These are phyloP conservation scores for Manduca sexta DNA, from an alignment of 1,140 invertebrate species.

Conservation along the genomic window DNA sequence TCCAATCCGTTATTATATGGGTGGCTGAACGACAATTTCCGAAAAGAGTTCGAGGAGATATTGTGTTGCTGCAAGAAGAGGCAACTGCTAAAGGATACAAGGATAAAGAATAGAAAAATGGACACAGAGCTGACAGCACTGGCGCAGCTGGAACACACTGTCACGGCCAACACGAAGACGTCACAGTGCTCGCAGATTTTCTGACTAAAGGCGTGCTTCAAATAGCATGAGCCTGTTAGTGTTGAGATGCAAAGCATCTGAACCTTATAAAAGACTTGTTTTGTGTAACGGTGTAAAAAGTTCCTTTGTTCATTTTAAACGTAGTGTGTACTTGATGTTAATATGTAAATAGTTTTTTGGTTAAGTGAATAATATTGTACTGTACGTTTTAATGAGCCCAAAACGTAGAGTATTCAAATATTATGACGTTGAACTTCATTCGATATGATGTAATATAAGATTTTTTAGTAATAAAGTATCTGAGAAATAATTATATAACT, in stretches of 20 bases:
- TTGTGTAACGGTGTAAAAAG: constrained; percentile 43
- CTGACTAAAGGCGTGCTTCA: constrained; percentile 68
- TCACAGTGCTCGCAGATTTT: constrained; percentile 72
- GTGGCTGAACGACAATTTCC: constrained; percentile 99
- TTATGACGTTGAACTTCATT: constrained; percentile 18
- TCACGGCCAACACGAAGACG: constrained; percentile 62
- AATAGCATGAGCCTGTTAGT: constrained; percentile 54
- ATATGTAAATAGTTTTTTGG: constrained; percentile 12
- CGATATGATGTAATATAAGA: constrained; percentile 20
- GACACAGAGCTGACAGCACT: constrained; percentile 74
- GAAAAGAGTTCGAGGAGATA: constrained; percentile 95
- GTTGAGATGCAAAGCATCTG: constrained; percentile 57
- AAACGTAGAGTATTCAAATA: constrained; percentile 54
- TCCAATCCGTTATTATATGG: constrained; percentile 95
- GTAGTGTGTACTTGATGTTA: constrained; percentile 15
- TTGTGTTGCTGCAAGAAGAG: constrained; percentile 76
- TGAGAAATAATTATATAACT: not conserved
- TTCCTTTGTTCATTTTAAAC: constrained; percentile 33
- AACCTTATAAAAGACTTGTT: constrained; percentile 42
- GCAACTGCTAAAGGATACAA: constrained; percentile 67
- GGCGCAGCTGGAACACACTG: constrained; percentile 76
- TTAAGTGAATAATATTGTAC: constrained; percentile 28
- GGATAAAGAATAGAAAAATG: constrained; percentile 72
- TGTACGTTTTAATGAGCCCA: constrained; percentile 67
- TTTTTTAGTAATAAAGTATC: constrained; percentile 42